Conservation (phyloP, 2,797 vertebrate species). For the Gallinago solitaria region DNA sequence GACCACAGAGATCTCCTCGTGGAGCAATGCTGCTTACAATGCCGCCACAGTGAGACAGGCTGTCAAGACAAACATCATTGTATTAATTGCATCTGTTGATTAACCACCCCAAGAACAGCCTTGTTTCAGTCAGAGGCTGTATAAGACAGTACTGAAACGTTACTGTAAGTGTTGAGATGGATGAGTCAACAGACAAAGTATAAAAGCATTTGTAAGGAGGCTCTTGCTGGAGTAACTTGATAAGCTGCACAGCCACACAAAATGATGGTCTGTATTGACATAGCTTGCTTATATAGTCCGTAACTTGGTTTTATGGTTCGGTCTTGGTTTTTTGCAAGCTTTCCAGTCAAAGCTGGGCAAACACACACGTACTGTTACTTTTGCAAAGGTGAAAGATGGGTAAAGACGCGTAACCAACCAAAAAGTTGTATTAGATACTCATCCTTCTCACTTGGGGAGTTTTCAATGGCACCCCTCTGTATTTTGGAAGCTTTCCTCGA, state of each 20-base stretch:
- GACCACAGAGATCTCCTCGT: not conserved
- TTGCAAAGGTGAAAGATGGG: not conserved
- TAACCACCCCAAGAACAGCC: conserved; percentile 7
- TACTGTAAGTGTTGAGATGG: conserved; percentile 3
- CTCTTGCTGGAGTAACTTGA: conserved; percentile 3
- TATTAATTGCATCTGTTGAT: conserved; percentile 37
- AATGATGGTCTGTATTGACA: not conserved
- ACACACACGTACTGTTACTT: not conserved
- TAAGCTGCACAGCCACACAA: conserved; percentile 6
- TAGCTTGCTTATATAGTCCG: not conserved
- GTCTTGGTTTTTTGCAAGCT: not conserved
- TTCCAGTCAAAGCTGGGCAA: not conserved
- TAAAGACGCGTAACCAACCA: accelerated
- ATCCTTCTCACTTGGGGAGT: not conserved
- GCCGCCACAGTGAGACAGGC: not conserved
- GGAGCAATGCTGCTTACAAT: conserved; percentile 7
- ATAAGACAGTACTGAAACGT: conserved; percentile 25
- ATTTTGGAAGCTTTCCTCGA: not conserved
- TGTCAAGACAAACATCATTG: conserved; percentile 51
- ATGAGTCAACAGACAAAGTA: conserved; percentile 42
- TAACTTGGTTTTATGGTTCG: not conserved
- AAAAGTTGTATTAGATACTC: not conserved
- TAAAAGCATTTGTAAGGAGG: conserved; percentile 36
- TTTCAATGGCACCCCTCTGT: not conserved
- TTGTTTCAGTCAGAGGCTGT: conserved; percentile 22